Base-by-base conservation (phyloP, 2,888 invertebrate species). In the Tipula unca region DNA sequence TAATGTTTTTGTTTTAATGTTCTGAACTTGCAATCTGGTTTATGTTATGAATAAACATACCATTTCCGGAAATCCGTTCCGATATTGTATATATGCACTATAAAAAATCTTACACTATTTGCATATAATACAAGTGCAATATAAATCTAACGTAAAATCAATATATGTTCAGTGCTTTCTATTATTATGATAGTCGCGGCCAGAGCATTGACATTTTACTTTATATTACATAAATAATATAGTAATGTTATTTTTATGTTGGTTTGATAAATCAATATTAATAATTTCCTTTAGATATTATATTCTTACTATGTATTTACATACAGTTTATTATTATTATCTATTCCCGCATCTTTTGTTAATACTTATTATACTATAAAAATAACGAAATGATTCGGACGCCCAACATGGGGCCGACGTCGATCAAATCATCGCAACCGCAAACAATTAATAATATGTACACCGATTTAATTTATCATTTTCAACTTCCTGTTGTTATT, bases 401-500 rank as follows among this genome's bases (percentile, higher is more conserved):
- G 69, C 25, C 69, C 69, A 69, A 25, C 25, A 69, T 69, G 69
- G 69, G 69, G 69, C 69, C 17, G 17, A 17, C 17, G 25, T 69
- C 69, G 69, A 69, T 69, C 69, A 69, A 69, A 20, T 69, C 69
- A 69, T 69, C 69, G 69, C 25, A 69, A 69, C 69, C 69, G 69
- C 69, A 69, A 69, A 69, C 69, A 69, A 69, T 69, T 69, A 69
- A 69, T 69, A 69, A 69, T 69, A n/a, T n/a, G n/a, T n/a, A 69
- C 69, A 25, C 69, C 69, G 69, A 69, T 69, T 69, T 69, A 69
- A 69, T 69, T 69, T 69, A 69, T 25, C 69, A 69, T 69, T 69
- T 69, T 10, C 10, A 69, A 69, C 69, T 69, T 69, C 69, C 69
- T 69, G 69, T 69, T 69, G 69, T 69, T 69, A 69, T 25, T 69